A percentile compares a stretch with the other conserved stretches of the same genome.
Evolutionary conservation across 1,140 invertebrate genomes (phyloP).

Genomic region (Neodiprion lecontei): DNA sequence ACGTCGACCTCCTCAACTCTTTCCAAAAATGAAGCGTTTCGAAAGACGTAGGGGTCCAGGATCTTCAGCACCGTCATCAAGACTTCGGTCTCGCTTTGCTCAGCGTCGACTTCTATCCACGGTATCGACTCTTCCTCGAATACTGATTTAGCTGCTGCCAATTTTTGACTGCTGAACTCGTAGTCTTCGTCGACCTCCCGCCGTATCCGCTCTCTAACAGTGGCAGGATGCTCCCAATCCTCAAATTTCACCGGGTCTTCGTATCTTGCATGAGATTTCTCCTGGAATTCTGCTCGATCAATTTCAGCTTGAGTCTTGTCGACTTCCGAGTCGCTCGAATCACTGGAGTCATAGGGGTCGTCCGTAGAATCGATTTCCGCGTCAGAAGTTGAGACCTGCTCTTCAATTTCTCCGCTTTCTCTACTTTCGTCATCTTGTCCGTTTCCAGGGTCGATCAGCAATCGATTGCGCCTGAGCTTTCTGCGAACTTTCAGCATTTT

Average conservation of each 20-base stretch:
- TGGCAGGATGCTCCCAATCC: slow-evolving; percentile 60
- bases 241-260: slow-evolving; percentile 57
- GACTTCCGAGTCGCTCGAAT: neutral
- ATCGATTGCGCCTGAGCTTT: slow-evolving; percentile 26
- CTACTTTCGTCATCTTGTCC: slow-evolving; percentile 23
- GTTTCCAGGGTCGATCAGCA: slow-evolving; percentile 27
- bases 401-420: slow-evolving; percentile 34
- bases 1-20: slow-evolving; percentile 59
- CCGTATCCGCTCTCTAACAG: slow-evolving; percentile 53
- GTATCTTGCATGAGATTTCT: slow-evolving; percentile 19
- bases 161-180: slow-evolving; percentile 52
- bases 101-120: slow-evolving; percentile 51
- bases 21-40: slow-evolving; percentile 62
- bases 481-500: slow-evolving; percentile 35
- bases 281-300: slow-evolving; percentile 20
- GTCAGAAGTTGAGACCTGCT: slow-evolving; percentile 38
- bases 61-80: slow-evolving; percentile 45
- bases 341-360: slow-evolving; percentile 1
- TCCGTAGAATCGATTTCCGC: slow-evolving; percentile 13
- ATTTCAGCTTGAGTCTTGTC: neutral
- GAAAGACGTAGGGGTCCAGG: slow-evolving; percentile 51
- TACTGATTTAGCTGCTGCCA: slow-evolving; percentile 46
- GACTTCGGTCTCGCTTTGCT: slow-evolving; percentile 48
- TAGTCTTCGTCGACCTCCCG: slow-evolving; percentile 55
- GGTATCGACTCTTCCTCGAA: slow-evolving; percentile 57